Conservation (phyloP, 2,113 vertebrate genomes). For the cat (Felis catus) region DNA sequence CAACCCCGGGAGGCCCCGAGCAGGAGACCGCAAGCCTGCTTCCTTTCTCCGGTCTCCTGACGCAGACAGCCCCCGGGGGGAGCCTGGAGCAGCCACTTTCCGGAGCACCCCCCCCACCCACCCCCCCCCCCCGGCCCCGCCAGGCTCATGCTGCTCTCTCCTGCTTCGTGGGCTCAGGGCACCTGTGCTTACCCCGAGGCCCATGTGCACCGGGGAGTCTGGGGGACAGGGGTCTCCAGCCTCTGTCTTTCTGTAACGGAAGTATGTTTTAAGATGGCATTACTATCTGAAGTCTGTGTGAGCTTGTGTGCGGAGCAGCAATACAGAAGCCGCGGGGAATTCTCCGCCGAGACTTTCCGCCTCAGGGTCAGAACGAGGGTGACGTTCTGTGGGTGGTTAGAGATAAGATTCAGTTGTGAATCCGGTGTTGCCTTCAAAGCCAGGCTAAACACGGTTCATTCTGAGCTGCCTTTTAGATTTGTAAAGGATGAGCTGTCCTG, state of each 20-base stretch:
- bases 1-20: accelerated
- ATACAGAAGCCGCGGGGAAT: accelerated
- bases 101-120: accelerated
- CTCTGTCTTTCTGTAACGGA: no score
- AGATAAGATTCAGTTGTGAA: accelerated
- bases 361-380: accelerated
- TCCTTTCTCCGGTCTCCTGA: no score
- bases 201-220: accelerated
- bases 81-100: accelerated
- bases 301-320: accelerated
- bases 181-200: not conserved
- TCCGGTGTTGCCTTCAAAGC: not conserved
- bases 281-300: accelerated
- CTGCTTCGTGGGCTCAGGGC: not conserved
- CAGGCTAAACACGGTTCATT: no score
- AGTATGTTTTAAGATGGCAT: accelerated
- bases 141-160: accelerated
- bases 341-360: accelerated
- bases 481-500: no score
- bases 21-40: accelerated
- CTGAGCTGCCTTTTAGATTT: not conserved
- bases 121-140: accelerated
- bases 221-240: accelerated
- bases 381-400: accelerated
- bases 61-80: accelerated